Evolutionary conservation across 2,888 invertebrate genomes (phyloP).

Genomic region (Agrochola lota): DNA sequence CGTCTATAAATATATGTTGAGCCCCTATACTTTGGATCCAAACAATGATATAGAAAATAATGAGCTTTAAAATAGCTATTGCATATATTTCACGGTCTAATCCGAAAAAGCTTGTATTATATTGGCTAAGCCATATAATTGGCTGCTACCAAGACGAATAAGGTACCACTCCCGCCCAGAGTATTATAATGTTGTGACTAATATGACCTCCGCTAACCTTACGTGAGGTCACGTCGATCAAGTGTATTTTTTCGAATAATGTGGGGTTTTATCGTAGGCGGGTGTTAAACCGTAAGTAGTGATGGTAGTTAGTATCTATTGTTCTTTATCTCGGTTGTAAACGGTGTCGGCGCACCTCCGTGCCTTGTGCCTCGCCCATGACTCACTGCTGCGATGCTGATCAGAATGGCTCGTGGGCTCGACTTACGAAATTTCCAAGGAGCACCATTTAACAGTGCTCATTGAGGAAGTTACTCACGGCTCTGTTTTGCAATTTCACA

Average conservation of each 20-base stretch:
- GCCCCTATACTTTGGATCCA: conserved; percentile 8
- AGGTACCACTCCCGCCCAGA: conserved; percentile 38
- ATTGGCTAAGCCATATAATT: conserved; percentile 42
- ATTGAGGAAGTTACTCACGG: conserved; percentile 78
- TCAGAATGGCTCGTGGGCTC: conserved; percentile 77
- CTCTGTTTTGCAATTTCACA: conserved; percentile 75
- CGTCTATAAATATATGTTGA: not conserved
- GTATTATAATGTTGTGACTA: conserved; percentile 52
- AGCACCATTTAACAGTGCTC: conserved; percentile 75
- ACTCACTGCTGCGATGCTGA: conserved; percentile 74
- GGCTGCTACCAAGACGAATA: conserved; percentile 35
- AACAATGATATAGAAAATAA: conserved; percentile 26
- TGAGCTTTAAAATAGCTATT: conserved; percentile 30
- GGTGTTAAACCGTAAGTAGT: conserved; percentile 25
- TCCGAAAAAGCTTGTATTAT: conserved; percentile 38
- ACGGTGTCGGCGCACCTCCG: conserved; percentile 62
- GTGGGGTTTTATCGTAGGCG: conserved; percentile 51
- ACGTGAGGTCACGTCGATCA: conserved; percentile 54
- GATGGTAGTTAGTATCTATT: conserved; percentile 53
- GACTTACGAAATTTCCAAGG: conserved; percentile 77
- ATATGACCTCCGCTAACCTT: conserved; percentile 60
- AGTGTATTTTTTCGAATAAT: conserved; percentile 54
- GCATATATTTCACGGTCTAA: conserved; percentile 42
- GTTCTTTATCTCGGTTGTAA: conserved; percentile 57
- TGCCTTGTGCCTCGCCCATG: conserved; percentile 60